Conservation (phyloP, 1,140 invertebrate genomes). For the Anoplophora glabripennis region DNA sequence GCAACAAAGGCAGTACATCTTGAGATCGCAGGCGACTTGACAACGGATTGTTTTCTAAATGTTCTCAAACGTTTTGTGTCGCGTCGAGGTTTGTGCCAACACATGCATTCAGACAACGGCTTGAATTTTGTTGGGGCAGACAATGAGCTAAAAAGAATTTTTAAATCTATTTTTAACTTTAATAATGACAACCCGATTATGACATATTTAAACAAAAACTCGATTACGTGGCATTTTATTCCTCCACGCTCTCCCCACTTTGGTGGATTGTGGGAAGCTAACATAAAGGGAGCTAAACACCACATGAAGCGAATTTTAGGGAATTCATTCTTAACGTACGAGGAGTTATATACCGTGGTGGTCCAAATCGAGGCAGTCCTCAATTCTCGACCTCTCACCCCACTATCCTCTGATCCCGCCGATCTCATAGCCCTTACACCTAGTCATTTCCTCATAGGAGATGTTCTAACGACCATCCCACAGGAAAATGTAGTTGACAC, state of each 20-base stretch:
- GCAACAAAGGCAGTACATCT: constrained; percentile 39
- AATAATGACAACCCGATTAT: background rate
- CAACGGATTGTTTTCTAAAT: constrained; percentile 36
- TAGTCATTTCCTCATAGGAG: background rate
- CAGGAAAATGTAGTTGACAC: background rate
- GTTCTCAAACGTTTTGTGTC: constrained; percentile 39
- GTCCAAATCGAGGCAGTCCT: background rate
- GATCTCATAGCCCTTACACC: background rate
- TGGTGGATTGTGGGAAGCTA: background rate
- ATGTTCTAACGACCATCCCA: background rate
- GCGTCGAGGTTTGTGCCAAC: constrained; percentile 24
- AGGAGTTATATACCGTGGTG: constrained; percentile 4
- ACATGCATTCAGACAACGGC: constrained; percentile 36
- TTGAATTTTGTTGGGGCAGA: constrained; percentile 35
- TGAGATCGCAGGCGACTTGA: constrained; percentile 27
- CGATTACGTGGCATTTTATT: constrained; percentile 5
- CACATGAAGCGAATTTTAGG: background rate
- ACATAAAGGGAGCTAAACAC: background rate
- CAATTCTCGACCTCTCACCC: background rate
- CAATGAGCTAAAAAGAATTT: background rate
- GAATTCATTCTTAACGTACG: no score
- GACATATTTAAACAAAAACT: background rate
- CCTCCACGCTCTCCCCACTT: constrained; percentile 2
- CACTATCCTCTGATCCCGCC: background rate
- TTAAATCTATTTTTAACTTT: background rate